Evolutionary conservation across 2,888 invertebrate species (phyloP).

Genomic region (Microctonus hyperodae): DNA sequence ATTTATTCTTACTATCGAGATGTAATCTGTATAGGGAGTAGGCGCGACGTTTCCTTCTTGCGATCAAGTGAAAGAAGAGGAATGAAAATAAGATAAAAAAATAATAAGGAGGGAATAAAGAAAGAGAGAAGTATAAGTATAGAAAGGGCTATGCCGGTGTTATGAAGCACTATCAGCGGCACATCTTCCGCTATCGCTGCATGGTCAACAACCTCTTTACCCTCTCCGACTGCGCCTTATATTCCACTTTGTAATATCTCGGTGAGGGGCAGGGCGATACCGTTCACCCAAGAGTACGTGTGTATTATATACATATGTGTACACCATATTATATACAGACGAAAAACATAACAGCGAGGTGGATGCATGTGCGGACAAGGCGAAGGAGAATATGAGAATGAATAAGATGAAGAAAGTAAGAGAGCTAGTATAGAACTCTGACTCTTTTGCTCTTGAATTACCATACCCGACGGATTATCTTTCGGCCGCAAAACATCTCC

Average conservation of each 20-base stretch:
- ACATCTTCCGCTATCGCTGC: constrained; percentile 50
- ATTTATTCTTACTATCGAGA: constrained; percentile 21
- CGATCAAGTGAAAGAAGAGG: constrained; percentile 15
- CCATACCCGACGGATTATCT: constrained; percentile 61
- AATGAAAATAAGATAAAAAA: constrained; percentile 23
- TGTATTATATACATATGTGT: constrained; percentile 30
- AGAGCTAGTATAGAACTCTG: constrained; percentile 16
- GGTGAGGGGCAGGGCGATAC: constrained; percentile 37
- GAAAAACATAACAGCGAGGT: constrained; percentile 30
- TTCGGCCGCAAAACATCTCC: constrained; percentile 59
- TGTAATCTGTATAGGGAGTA: constrained; percentile 20
- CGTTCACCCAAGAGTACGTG: constrained; percentile 37
- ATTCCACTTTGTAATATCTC: constrained; percentile 47
- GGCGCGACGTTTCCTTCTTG: constrained; percentile 26
- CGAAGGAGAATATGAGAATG: constrained; percentile 12
- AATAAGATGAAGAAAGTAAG: constrained; percentile 26
- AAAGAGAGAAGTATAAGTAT: constrained; percentile 5
- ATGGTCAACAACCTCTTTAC: constrained; percentile 57
- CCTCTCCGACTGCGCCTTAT: constrained; percentile 40
- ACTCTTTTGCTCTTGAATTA: constrained; percentile 52
- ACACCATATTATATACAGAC: constrained; percentile 23
- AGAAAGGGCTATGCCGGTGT: constrained; percentile 29
- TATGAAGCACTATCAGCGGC: constrained; percentile 48
- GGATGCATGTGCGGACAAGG: constrained; percentile 24
- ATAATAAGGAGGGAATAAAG: not conserved